Evolutionary conservation across 2,888 invertebrate genomes (phyloP).

Genomic region (Heliconius aoede): DNA sequence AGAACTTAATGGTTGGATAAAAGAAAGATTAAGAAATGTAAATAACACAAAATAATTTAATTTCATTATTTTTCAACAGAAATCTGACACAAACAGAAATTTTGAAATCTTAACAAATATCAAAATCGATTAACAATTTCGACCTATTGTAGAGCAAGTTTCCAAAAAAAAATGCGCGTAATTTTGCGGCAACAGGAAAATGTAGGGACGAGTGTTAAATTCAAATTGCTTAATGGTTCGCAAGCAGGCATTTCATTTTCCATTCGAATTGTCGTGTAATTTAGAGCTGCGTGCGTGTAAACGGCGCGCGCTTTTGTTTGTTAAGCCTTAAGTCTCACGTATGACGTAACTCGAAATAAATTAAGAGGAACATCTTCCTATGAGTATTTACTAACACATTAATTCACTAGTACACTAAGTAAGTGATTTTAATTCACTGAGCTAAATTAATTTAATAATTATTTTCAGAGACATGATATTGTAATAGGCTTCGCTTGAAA

Average conservation of each 20-base stretch:
- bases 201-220: constrained; percentile 83
- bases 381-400: constrained; percentile 2
- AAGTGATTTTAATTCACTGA: neutral
- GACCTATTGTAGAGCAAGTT: constrained; percentile 6
- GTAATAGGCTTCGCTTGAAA: neutral
- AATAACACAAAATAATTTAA: too few relatives aligned
- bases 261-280: constrained; percentile 80
- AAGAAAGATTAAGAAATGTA: too few relatives aligned
- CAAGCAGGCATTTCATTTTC: constrained; percentile 83
- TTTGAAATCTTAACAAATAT: neutral
- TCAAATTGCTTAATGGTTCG: constrained; percentile 81
- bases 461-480: neutral
- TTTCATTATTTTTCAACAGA: too few relatives aligned
- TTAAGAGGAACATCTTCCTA: constrained; percentile 14
- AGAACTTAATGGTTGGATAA: too few relatives aligned
- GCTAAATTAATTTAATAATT: constrained; percentile 3
- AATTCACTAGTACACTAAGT: neutral
- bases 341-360: constrained; percentile 1
- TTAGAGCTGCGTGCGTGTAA: constrained; percentile 74
- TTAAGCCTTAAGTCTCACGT: constrained; percentile 55
- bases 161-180: constrained; percentile 67
- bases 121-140: neutral
- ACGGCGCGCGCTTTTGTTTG: constrained; percentile 74
- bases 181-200: constrained; percentile 79
- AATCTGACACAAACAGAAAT: neutral